These are phyloP conservation scores for Drosophila atripex DNA, from an alignment of 2,888 invertebrate genomes.

Conservation along the genomic window DNA sequence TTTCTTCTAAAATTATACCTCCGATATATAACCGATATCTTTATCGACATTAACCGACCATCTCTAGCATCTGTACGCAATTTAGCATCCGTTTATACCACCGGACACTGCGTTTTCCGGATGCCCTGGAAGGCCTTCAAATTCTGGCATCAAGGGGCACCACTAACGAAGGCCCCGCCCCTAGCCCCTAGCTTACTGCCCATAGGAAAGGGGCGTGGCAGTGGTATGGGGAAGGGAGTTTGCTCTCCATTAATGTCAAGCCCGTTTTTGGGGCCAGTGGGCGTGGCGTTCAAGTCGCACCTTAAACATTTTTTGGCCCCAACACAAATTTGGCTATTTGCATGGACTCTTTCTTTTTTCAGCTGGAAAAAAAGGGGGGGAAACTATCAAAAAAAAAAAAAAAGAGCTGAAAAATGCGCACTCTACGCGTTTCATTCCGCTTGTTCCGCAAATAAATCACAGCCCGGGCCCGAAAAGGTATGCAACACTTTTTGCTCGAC, in stretches of 20 bases:
- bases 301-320: slow-evolving; percentile 52
- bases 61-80: slow-evolving; percentile 21
- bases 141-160: background rate
- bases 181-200: too few relatives aligned
- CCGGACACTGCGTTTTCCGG: background rate
- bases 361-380: background rate
- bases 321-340: slow-evolving; percentile 61
- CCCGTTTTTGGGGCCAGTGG: slow-evolving; percentile 31
- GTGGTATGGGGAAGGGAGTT: slow-evolving; percentile 7
- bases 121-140: slow-evolving; percentile 37
- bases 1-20: background rate
- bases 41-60: background rate
- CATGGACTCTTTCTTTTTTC: slow-evolving; percentile 37
- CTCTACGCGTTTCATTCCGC: slow-evolving; percentile 29
- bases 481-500: slow-evolving; percentile 50
- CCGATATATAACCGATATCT: background rate
- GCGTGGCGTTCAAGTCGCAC: slow-evolving; percentile 7
- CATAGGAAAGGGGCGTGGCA: slow-evolving; percentile 13
- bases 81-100: slow-evolving; percentile 29
- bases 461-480: slow-evolving; percentile 57
- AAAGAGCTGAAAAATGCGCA: slow-evolving; percentile 1
- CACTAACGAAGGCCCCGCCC: slow-evolving; percentile 42
- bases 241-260: slow-evolving; percentile 54
- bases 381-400: background rate
- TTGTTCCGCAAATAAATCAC: slow-evolving; percentile 60